Percentiles rank a stretch among this genome's conserved stretches.
Conservation (phyloP, 2,888 invertebrate species). For the Agrotis puta region DNA sequence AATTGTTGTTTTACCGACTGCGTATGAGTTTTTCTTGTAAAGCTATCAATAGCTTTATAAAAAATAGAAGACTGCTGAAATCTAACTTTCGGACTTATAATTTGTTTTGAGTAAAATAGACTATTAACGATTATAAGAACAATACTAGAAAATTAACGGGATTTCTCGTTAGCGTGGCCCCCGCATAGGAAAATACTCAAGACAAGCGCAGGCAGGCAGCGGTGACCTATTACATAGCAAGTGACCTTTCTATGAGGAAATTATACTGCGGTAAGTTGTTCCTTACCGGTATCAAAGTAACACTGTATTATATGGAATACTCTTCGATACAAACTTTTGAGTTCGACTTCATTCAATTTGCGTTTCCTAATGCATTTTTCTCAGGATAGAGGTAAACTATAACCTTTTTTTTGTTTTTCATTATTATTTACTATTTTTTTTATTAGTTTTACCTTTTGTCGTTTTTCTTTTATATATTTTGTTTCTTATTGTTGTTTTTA, state of each 20-base stretch:
- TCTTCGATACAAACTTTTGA: neutral
- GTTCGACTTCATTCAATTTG: neutral
- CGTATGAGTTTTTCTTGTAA: neutral
- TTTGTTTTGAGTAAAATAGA: too few relatives aligned
- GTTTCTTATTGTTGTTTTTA: too few relatives aligned
- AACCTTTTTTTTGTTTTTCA: too few relatives aligned
- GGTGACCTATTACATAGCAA: conserved; percentile 40
- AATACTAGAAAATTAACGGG: too few relatives aligned
- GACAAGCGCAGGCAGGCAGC: neutral
- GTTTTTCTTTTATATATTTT: too few relatives aligned
- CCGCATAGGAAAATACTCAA: neutral
- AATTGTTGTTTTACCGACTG: neutral
- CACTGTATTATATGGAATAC: neutral
- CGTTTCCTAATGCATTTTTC: neutral
- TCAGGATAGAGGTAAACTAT: neutral
- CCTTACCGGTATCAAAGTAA: conserved; percentile 1
- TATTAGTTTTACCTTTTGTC: too few relatives aligned
- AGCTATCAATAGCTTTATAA: too few relatives aligned
- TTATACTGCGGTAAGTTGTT: conserved; percentile 18
- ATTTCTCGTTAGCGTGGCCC: too few relatives aligned
- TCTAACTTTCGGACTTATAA: too few relatives aligned
- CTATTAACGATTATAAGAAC: too few relatives aligned
- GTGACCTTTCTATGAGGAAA: conserved; percentile 53
- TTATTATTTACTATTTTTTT: too few relatives aligned
- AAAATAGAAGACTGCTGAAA: too few relatives aligned